Evolutionary conservation across 2,113 vertebrate species (phyloP).

Genomic region (Paramisgurnus dabryanus): DNA sequence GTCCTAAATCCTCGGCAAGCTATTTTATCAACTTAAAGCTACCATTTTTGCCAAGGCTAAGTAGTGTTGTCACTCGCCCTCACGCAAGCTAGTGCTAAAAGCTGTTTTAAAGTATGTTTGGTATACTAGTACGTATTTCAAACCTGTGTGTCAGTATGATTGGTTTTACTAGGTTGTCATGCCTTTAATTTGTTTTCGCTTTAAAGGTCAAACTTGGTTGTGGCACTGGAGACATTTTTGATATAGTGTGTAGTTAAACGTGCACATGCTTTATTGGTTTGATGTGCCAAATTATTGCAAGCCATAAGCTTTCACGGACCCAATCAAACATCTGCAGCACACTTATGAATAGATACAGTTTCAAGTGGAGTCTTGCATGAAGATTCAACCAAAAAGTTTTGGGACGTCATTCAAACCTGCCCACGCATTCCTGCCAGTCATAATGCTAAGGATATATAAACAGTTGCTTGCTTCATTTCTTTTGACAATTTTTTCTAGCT

Average conservation of each 20-base stretch:
- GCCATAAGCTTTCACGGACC: not conserved
- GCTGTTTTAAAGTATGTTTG: constrained; percentile 31
- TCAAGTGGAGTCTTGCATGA: not conserved
- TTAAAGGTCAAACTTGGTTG: constrained; percentile 4
- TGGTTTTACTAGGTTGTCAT: constrained; percentile 3
- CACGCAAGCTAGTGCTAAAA: constrained; percentile 9
- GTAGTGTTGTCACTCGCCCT: constrained; percentile 40
- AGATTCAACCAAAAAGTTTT: constrained; percentile 12
- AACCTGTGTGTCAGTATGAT: constrained; percentile 7
- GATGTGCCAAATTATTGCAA: constrained; percentile 15
- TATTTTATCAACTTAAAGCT: constrained; percentile 55
- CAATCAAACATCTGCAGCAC: not conserved
- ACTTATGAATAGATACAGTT: not conserved
- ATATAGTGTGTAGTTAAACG: not conserved
- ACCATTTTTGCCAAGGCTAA: constrained; percentile 52
- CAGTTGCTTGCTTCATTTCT: constrained; percentile 1
- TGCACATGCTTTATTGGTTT: not conserved
- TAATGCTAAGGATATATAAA: constrained; percentile 20
- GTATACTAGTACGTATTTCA: constrained; percentile 19
- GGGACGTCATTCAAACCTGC: constrained; percentile 9
- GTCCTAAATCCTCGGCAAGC: constrained; percentile 50
- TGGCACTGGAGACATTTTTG: not conserved
- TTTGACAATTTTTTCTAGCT: constrained; percentile 15
- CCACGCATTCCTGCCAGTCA: not conserved
- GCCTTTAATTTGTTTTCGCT: constrained; percentile 3